Evolutionary conservation across 1,140 invertebrate genomes (phyloP).

Genomic region (Drosophila nikananu): DNA sequence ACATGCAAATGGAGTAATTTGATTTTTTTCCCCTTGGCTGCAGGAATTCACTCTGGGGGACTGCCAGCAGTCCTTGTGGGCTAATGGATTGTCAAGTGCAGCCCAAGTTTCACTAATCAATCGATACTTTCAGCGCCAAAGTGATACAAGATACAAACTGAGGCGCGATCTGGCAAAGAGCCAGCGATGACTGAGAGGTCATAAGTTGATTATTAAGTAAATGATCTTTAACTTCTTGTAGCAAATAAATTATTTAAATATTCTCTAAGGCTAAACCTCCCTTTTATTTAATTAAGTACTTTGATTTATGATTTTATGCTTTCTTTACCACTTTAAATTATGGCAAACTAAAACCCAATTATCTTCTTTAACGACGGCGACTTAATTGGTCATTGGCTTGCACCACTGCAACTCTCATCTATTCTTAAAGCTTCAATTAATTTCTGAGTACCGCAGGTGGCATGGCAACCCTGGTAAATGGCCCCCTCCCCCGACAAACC

Average conservation of each 20-base stretch:
- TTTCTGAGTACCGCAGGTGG: conserved; percentile 1
- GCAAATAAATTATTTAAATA: not conserved
- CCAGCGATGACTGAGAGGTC: not conserved
- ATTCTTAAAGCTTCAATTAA: conserved; percentile 23
- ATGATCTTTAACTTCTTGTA: not conserved
- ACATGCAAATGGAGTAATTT: conserved; percentile 57
- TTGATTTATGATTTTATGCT: not conserved
- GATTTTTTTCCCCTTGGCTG: conserved; percentile 47
- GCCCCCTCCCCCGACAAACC: not conserved
- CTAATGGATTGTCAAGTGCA: conserved; percentile 42
- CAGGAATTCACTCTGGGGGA: conserved; percentile 18
- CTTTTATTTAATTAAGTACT: not conserved
- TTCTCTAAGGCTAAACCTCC: not conserved
- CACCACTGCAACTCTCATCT: not conserved
- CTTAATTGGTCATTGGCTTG: not conserved
- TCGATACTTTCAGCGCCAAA: conserved; percentile 21
- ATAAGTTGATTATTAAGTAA: not conserved
- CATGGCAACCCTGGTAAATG: conserved; percentile 17
- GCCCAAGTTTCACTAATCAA: conserved; percentile 27
- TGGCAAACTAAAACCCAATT: not conserved
- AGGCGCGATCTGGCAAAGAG: not conserved
- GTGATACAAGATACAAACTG: not conserved
- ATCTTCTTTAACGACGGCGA: not conserved
- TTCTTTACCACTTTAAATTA: not conserved
- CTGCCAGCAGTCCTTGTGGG: not conserved